Base-by-base conservation (phyloP, 2,113 vertebrate genomes). In the Ictidomys tridecemlineatus region DNA sequence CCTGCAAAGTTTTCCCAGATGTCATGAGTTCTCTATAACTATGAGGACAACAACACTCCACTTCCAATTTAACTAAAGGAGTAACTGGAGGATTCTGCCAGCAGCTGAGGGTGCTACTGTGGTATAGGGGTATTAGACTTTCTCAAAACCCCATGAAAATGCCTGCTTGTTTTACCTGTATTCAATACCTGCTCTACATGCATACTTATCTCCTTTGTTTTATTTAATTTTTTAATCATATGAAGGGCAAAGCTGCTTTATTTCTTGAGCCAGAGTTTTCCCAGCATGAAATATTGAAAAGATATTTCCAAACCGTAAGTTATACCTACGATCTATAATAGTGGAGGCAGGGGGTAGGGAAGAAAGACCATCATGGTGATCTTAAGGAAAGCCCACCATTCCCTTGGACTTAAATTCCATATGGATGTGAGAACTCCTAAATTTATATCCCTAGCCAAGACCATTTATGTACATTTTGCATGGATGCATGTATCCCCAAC, bases 251-350 rank as follows among this genome's bases (percentile, higher is more conserved):
- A 65, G 56, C 82, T 58, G 42, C 18, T 84, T 32, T 10, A 18
- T 20, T 76, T 12, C 79, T 37, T 77, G 76, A 53, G 42, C 63
- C 24, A 94, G 51, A 79, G 74, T 39, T 79, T 69, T 88, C 26
- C n/a, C 61, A 72, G 53, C 65, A 91, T 72, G 88, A 34, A 42
- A 76, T 28, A 79, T 28, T 63, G 80, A 80, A 94, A 89, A 76
- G 28, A 42, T 42, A 92, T 13, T 39, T 16, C 13, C 37, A 80
- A 92, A 30, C 4, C 1, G 9, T 69, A 39, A 79, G 14, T 74
- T 84, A 48, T 32, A 26, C 63, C 56, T 58, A 32, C 56, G 86
- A 48, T 73, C 72, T 82, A 65, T 53, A 20, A 2, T 1, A 82
- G 58, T 56, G 34, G 4, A 87, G 34, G 69, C 16, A 53, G 56